A percentile compares a stretch with the other conserved stretches of the same genome.
phyloP scores from a whole-genome alignment of 2,888 invertebrate species.

The Mesodorylaimus sp. region DNA sequence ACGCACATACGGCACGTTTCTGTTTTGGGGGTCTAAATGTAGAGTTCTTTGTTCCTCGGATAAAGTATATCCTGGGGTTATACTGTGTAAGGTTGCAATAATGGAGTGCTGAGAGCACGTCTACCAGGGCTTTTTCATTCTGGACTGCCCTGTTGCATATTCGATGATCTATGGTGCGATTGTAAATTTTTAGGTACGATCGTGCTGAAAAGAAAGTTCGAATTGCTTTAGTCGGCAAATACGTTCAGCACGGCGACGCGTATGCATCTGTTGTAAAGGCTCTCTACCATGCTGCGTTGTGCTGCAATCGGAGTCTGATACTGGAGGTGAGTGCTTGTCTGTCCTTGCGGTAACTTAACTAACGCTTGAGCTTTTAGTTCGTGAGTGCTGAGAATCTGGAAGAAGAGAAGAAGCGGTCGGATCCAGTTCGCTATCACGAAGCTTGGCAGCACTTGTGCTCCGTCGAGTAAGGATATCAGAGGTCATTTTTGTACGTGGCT shows the following conservation, averaged over 20 bases:
- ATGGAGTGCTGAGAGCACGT: too few species aligned
- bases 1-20: too few species aligned
- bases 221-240: slow-evolving; percentile 87
- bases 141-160: too few species aligned
- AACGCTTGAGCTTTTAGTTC: slow-evolving; percentile 6
- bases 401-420: slow-evolving; percentile 46
- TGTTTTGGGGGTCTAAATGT: too few species aligned
- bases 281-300: slow-evolving; percentile 76
- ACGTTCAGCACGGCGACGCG: slow-evolving; percentile 80
- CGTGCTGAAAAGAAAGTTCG: slow-evolving; percentile 61
- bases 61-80: too few species aligned
- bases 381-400: slow-evolving; percentile 48
- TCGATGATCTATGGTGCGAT: slow-evolving; percentile 14
- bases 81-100: too few species aligned
- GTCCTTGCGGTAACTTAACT: background rate
- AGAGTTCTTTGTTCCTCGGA: too few species aligned
- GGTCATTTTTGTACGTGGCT: background rate
- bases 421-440: slow-evolving; percentile 69
- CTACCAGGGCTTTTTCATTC: too few species aligned
- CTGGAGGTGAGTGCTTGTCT: slow-evolving; percentile 41
- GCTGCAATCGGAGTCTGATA: slow-evolving; percentile 60
- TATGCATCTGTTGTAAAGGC: slow-evolving; percentile 82
- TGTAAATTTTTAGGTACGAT: slow-evolving; percentile 44
- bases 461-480: slow-evolving; percentile 34
- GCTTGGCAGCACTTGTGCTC: slow-evolving; percentile 79